Conservation (phyloP, 2,113 vertebrate genomes). For the Ivindomyrus marchei region DNA sequence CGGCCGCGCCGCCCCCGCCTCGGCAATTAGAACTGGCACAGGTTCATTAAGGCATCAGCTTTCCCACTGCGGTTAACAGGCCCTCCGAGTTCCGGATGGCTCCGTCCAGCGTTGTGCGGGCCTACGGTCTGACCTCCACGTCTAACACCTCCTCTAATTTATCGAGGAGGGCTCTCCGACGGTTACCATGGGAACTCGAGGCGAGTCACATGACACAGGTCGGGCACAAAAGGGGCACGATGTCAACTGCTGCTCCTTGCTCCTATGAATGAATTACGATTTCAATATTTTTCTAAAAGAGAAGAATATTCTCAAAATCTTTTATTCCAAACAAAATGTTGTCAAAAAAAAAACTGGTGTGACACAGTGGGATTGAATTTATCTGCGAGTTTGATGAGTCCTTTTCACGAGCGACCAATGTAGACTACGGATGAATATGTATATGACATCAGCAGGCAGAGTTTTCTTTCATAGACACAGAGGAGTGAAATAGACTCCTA, state of each 20-base stretch:
- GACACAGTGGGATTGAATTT: not conserved
- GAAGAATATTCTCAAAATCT: not conserved
- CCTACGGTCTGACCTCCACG: not conserved
- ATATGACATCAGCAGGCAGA: not conserved
- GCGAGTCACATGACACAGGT: not conserved
- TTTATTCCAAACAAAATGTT: not conserved
- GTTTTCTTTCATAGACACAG: not conserved
- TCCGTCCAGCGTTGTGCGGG: constrained; percentile 21
- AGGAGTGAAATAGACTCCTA: not conserved
- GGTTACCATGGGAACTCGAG: not conserved
- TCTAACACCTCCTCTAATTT: not conserved
- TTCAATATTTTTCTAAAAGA: not conserved
- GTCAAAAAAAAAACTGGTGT: not conserved
- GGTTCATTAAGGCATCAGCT: constrained; percentile 73
- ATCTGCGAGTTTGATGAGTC: not conserved
- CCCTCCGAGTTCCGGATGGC: constrained; percentile 59
- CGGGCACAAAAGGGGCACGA: not conserved
- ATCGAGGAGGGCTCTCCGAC: not conserved
- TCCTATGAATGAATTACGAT: not conserved
- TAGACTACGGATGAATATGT: not conserved
- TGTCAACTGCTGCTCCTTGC: not conserved
- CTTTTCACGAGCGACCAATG: not conserved
- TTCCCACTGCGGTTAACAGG: constrained; percentile 63
- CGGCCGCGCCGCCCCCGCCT: constrained; percentile 58
- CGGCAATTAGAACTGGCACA: constrained; percentile 77